These are phyloP conservation scores for Probosciger aterrimus DNA, from an alignment of 2,113 vertebrate genomes.

Conservation along the genomic window DNA sequence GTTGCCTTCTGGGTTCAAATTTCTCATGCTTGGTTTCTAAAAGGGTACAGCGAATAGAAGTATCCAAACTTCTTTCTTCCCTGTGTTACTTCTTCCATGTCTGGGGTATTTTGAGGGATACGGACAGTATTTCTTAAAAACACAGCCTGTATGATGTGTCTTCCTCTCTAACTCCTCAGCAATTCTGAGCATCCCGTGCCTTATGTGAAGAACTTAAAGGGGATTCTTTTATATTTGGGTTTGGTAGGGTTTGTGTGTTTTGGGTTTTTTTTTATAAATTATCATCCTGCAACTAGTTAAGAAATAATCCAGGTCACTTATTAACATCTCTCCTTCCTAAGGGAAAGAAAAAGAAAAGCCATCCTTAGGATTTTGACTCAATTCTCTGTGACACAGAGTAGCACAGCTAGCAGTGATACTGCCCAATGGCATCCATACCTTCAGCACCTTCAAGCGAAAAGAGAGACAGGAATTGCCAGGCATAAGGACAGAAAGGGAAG, in stretches of 20 bases:
- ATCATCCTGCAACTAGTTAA: background rate
- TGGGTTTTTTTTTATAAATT: background rate
- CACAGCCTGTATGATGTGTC: fast-evolving
- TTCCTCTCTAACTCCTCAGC: background rate
- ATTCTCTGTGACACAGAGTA: background rate
- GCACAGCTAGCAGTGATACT: background rate
- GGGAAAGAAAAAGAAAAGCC: background rate
- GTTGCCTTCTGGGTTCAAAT: background rate
- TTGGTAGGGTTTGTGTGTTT: background rate
- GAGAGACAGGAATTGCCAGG: background rate
- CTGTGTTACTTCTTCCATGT: background rate
- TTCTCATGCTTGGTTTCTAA: background rate
- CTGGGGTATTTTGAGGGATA: background rate
- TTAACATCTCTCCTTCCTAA: background rate
- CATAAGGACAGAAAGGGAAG: background rate
- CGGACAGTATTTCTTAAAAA: background rate
- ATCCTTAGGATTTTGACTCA: background rate
- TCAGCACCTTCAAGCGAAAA: background rate
- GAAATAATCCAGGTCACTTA: background rate
- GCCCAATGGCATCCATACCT: background rate
- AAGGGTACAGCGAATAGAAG: background rate
- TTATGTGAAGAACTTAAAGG: background rate
- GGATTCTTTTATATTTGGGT: background rate
- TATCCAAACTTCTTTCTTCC: background rate
- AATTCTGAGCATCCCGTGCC: background rate